A percentile compares a stretch with the other conserved stretches of the same genome.
These are phyloP conservation scores for Pyralis farinalis DNA, from an alignment of 2,888 invertebrate species.

Conservation along the genomic window DNA sequence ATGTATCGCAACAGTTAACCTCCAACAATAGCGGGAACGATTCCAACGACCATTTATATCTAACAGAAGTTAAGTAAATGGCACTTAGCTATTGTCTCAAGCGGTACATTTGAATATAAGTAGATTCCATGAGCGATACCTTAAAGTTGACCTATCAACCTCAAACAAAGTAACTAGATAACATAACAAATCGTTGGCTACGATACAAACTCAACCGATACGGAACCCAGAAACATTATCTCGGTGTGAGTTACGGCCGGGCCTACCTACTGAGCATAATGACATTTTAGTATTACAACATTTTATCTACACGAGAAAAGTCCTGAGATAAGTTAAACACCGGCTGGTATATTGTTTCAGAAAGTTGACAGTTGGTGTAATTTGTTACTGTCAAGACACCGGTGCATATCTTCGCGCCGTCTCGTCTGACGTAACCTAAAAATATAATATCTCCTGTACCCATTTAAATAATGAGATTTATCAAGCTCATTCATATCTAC, in stretches of 20 bases:
- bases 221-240: conserved; percentile 68
- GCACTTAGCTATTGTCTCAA: conserved; percentile 13
- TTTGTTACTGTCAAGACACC: conserved; percentile 70
- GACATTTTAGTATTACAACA: conserved; percentile 79
- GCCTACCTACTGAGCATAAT: conserved; percentile 65
- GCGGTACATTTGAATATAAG: conserved; percentile 14
- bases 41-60: conserved; percentile 7
- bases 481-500: conserved; percentile 56
- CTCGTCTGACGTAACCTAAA: conserved; percentile 56
- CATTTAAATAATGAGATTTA: conserved; percentile 65
- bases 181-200: conserved; percentile 71
- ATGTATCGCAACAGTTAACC: neutral
- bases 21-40: neutral
- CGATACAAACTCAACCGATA: conserved; percentile 63
- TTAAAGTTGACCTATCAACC: conserved; percentile 71
- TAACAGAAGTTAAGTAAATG: conserved; percentile 10
- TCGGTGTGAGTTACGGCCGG: conserved; percentile 58
- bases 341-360: conserved; percentile 78
- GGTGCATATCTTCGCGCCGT: conserved; percentile 36
- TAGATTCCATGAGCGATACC: conserved; percentile 51
- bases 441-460: conserved; percentile 60
- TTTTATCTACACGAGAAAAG: conserved; percentile 76
- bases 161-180: conserved; percentile 70
- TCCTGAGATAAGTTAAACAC: conserved; percentile 76
- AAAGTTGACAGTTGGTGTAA: conserved; percentile 74